phyloP scores from a whole-genome alignment of 2,113 vertebrate species.

The Pteropus alecto region DNA sequence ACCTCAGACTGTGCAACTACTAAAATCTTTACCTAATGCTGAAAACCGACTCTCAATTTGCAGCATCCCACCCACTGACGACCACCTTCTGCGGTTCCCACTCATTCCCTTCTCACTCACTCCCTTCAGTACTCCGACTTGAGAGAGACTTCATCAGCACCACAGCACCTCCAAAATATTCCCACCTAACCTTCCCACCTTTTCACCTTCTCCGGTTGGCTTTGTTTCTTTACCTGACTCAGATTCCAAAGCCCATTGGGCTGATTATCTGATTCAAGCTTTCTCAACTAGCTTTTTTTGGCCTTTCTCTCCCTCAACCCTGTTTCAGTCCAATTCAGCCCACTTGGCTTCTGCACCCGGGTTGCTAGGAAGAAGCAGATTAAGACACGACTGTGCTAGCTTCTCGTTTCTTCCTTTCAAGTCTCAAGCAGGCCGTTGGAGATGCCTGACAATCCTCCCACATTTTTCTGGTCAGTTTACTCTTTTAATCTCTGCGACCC shows the following conservation, averaged over 20 bases:
- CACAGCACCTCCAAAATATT: background rate
- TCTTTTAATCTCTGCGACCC: background rate
- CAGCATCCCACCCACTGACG: background rate
- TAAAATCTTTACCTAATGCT: background rate
- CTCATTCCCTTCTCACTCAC: background rate
- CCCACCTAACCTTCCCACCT: too few species aligned
- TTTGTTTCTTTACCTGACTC: background rate
- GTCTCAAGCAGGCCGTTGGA: background rate
- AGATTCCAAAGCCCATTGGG: background rate
- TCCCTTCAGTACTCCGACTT: background rate
- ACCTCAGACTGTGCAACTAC: background rate
- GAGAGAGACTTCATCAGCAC: background rate
- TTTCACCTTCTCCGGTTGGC: too few species aligned
- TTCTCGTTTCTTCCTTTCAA: background rate
- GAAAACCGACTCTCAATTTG: background rate
- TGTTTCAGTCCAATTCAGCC: background rate
- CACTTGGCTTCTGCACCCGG: background rate
- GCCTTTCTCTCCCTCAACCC: background rate
- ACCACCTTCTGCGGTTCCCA: background rate
- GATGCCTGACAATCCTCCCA: background rate
- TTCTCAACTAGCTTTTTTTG: background rate
- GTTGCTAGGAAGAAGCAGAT: background rate
- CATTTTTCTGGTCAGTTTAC: background rate
- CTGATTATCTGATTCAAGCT: fast-evolving
- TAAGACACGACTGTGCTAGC: background rate